A percentile compares a stretch with the other conserved stretches of the same genome.
Evolutionary conservation across 2,888 invertebrate species (phyloP).

Genomic region (Sepiola atlantica): DNA sequence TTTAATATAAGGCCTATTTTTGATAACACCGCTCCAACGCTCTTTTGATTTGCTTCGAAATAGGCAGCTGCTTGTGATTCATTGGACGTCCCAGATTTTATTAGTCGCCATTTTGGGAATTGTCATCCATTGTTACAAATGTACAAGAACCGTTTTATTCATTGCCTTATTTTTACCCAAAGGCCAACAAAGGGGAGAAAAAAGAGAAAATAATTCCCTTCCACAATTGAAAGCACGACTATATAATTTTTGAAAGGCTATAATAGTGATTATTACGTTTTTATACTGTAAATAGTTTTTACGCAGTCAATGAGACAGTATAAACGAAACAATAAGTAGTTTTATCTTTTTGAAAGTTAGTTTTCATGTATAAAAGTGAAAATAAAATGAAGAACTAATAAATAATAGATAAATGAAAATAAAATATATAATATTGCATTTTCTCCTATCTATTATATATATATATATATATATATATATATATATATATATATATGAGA

Average conservation of each 20-base stretch:
- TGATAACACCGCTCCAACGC: neutral
- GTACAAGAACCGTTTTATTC: neutral
- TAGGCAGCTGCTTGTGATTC: neutral
- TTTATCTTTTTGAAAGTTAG: too few relatives aligned
- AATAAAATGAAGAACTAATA: too few relatives aligned
- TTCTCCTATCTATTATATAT: too few relatives aligned
- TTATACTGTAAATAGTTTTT: neutral
- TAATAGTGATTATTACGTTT: neutral
- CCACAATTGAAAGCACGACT: neutral
- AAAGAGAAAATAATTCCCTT: neutral
- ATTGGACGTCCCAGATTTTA: neutral
- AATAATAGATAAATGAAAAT: neutral
- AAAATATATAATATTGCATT: neutral
- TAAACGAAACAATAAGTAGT: neutral
- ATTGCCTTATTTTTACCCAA: neutral
- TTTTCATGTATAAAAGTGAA: neutral
- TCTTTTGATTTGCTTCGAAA: neutral
- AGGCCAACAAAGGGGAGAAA: neutral
- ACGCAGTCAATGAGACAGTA: neutral
- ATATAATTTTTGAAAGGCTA: neutral
- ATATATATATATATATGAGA: too few relatives aligned
- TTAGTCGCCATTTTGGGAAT: neutral
- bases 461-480: too few relatives aligned
- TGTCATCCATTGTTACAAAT: neutral
- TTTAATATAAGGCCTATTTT: neutral